Conservation (phyloP, 2,113 vertebrate species). For the Gambusia holbrooki region DNA sequence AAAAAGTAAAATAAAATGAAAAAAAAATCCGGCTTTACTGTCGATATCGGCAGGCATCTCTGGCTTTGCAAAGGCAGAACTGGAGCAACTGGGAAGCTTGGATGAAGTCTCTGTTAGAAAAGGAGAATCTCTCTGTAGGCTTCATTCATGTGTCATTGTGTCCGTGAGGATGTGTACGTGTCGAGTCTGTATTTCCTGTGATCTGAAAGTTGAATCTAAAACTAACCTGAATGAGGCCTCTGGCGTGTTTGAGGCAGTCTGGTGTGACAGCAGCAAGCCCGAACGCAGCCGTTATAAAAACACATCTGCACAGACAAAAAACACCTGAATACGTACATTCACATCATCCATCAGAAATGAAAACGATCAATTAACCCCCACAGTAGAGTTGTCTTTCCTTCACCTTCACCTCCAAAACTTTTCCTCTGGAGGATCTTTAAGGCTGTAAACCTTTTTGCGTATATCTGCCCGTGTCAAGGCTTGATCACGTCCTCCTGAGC, state of each 20-base stretch:
- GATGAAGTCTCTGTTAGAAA: not conserved
- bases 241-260: slow-evolving; percentile 65
- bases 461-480: slow-evolving; percentile 19
- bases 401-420: slow-evolving; percentile 19
- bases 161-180: not conserved
- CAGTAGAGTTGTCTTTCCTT: not conserved
- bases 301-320: slow-evolving; percentile 38
- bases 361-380: slow-evolving; percentile 31
- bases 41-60: slow-evolving; percentile 48
- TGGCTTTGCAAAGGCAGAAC: slow-evolving; percentile 59
- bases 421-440: slow-evolving; percentile 44
- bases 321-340: slow-evolving; percentile 25
- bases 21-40: too few species aligned
- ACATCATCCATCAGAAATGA: slow-evolving; percentile 10
- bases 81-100: slow-evolving; percentile 41
- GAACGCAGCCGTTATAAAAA: slow-evolving; percentile 52
- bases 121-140: slow-evolving; percentile 6
- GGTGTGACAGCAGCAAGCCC: slow-evolving; percentile 73
- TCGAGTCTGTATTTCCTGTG: not conserved
- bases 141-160: slow-evolving; percentile 11
- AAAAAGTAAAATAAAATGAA: too few species aligned
- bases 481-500: slow-evolving; percentile 34
- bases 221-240: slow-evolving; percentile 22
- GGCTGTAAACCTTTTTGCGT: slow-evolving; percentile 39
- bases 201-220: not conserved